Evolutionary conservation across 2,797 vertebrate species (phyloP).

Genomic region (Pelodytes ibericus): DNA sequence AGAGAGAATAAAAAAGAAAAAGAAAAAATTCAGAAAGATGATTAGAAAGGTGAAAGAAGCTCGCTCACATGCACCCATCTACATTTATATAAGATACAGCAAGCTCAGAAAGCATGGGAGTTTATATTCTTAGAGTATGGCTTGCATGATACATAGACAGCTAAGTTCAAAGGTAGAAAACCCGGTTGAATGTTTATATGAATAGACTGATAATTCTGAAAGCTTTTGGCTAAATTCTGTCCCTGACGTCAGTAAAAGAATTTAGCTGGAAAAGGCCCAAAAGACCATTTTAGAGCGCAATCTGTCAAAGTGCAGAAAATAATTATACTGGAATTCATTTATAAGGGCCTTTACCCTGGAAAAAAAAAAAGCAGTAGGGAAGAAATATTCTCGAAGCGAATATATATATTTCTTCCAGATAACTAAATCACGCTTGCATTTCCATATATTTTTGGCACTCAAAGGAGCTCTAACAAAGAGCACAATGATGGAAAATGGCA

Average conservation of each 20-base stretch:
- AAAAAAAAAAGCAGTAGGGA: neutral
- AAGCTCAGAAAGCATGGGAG: neutral
- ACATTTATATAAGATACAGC: neutral
- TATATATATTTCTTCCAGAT: no score
- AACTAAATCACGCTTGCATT: no score
- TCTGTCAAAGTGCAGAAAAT: neutral
- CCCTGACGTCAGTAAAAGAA: slow-evolving; percentile 57
- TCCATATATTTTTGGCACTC: no score
- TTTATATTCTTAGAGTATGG: neutral
- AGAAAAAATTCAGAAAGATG: neutral
- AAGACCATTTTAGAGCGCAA: neutral
- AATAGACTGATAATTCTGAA: neutral
- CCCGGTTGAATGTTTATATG: neutral
- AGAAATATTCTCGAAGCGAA: neutral
- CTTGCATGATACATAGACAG: neutral
- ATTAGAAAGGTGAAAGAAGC: slow-evolving; percentile 20
- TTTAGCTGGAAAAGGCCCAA: slow-evolving; percentile 18
- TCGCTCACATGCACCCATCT: neutral
- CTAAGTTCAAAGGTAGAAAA: neutral
- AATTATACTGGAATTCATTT: neutral
- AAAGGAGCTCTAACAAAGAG: no score
- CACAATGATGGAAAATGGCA: no score
- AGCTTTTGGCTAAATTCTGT: neutral
- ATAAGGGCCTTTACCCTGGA: neutral
- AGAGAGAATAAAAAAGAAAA: slow-evolving; percentile 50